Percentiles rank a stretch among this genome's conserved stretches.
Conservation (phyloP, 2,113 vertebrate species). For the Percina caprodes region DNA sequence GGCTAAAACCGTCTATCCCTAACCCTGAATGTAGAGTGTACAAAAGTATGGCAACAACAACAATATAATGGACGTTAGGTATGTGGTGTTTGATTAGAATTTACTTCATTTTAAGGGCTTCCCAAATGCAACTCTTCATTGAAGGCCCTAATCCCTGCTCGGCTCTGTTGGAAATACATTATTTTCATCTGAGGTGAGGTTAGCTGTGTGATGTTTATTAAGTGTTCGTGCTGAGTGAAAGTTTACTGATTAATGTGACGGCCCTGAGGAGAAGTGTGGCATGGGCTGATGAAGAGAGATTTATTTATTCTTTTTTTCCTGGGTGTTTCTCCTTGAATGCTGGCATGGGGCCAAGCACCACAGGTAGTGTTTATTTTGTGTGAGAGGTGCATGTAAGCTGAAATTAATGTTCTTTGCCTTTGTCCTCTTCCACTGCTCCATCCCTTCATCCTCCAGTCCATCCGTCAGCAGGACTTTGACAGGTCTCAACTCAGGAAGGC, state of each 20-base stretch:
- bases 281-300: constrained; percentile 23
- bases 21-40: no score
- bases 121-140: no score
- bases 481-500: not conserved
- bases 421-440: constrained; percentile 8
- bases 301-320: constrained; percentile 53
- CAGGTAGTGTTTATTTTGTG: constrained; percentile 73
- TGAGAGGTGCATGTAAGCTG: constrained; percentile 53
- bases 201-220: not conserved
- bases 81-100: not conserved
- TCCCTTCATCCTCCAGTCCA: not conserved
- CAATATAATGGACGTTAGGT: not conserved
- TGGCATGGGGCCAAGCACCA: constrained; percentile 63
- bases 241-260: constrained; percentile 6
- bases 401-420: constrained; percentile 49
- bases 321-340: constrained; percentile 38
- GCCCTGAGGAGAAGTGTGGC: not conserved
- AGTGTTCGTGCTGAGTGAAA: not conserved
- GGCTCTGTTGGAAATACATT: not conserved
- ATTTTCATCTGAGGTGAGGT: not conserved
- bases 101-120: not conserved
- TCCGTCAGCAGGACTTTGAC: constrained; percentile 22
- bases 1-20: not conserved
- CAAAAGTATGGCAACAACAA: no score
- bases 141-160: not conserved